These are phyloP conservation scores for human DNA, from an alignment of 2,113 vertebrate species.

Conservation along the genomic window DNA sequence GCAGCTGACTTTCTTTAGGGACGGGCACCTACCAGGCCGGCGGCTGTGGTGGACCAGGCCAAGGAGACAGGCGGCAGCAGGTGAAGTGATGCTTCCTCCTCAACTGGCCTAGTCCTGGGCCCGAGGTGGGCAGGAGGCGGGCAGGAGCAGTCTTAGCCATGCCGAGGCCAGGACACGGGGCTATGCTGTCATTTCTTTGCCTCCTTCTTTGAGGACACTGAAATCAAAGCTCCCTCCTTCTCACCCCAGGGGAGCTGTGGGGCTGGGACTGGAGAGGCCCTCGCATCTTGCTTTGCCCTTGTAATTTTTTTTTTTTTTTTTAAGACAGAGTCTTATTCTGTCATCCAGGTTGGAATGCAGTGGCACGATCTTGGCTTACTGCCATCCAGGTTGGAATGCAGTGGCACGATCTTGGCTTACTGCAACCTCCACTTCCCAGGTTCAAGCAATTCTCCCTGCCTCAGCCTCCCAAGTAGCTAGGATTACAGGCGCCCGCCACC, in stretches of 20 bases:
- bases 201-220: neutral
- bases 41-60: rapidly evolving
- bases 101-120: neutral
- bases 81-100: neutral
- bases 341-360: too few relatives aligned
- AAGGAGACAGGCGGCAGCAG: neutral
- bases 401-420: too few relatives aligned
- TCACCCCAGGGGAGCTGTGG: neutral
- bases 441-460: too few relatives aligned
- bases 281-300: neutral
- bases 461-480: too few relatives aligned
- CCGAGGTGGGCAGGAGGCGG: neutral
- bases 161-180: neutral
- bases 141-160: neutral
- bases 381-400: too few relatives aligned
- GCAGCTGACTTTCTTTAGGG: rapidly evolving
- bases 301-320: too few relatives aligned
- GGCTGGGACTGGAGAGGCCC: neutral
- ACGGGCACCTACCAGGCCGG: rapidly evolving
- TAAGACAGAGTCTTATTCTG: too few relatives aligned
- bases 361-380: too few relatives aligned
- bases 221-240: neutral
- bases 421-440: too few relatives aligned
- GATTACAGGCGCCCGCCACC: too few relatives aligned
- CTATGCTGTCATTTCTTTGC: neutral